Percentiles rank a stretch among this genome's conserved stretches.
These are phyloP conservation scores for Mohoua ochrocephala DNA, from an alignment of 2,113 vertebrate species.

Conservation along the genomic window DNA sequence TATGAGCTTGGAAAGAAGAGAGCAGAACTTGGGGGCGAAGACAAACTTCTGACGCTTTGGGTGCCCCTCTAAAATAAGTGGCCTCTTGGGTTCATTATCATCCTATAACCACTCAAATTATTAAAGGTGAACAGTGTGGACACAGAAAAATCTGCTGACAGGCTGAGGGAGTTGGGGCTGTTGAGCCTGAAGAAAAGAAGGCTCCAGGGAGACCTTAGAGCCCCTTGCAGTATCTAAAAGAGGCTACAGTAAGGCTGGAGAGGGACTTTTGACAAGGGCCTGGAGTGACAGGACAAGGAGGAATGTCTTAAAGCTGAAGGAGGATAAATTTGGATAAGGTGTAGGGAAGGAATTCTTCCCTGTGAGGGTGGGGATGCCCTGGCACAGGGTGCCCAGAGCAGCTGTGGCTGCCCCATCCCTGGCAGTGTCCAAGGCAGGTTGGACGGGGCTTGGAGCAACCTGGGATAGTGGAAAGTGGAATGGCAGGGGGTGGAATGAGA, in stretches of 20 bases:
- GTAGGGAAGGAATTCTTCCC: background rate
- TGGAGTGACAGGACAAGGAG: background rate
- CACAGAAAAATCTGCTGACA: background rate
- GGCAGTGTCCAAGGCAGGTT: background rate
- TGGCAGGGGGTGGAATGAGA: background rate
- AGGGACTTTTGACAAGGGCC: background rate
- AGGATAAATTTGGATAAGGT: background rate
- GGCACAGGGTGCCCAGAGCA: background rate
- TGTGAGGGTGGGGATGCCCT: background rate
- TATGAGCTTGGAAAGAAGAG: background rate
- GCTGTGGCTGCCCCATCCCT: background rate
- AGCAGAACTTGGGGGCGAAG: background rate
- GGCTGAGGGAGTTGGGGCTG: background rate
- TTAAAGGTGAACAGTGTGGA: background rate
- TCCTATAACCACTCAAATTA: background rate
- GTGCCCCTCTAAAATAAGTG: background rate
- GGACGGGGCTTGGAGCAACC: rapidly evolving
- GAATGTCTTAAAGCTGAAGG: background rate
- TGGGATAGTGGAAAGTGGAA: background rate
- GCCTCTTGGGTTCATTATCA: background rate
- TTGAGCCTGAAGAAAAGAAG: background rate
- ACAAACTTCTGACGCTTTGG: background rate
- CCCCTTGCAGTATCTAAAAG: background rate
- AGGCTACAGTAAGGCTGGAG: background rate
- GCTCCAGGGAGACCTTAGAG: background rate